Evolutionary conservation across 2,797 vertebrate genomes (phyloP), one percentile per base, ranked within the genome.

Genomic region (Sylvia borin): DNA sequence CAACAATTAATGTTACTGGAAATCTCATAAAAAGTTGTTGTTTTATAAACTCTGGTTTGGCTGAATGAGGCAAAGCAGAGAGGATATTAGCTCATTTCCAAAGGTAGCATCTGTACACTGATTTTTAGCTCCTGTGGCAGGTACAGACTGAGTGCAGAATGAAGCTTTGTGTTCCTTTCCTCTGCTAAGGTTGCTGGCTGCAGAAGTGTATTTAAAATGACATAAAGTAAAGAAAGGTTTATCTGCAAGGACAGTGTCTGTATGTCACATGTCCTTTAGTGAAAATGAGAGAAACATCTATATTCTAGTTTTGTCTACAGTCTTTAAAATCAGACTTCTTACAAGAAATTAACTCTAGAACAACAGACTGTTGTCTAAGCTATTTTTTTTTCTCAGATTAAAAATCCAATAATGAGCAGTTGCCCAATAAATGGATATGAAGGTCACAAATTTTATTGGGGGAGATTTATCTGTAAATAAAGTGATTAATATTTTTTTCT

Each of bases 1-100:
- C 97, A 97, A 95, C 96, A 97, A 97, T 97, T 97, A 96, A 96
- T 97, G 96, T 98, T 98, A 98, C 97, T 98, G 97, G 96, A 98
- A 98, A 93, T 97, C 96, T 92, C 95, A 97, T 93, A 76, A 95
- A 84, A 74, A 92, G 60, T 47, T 93, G 95, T 91, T 96, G 93
- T 97, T 97, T 97, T 97, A 97, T 97, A 96, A 97, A 95, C 94
- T 93, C 21, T 58, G 79, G 54, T 97, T 91, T 95, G 92, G 81
- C 91, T 86, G 83, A 93, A 85, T 55, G n/a, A 80, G 87, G 75
- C 29, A 5, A 92, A 85, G 85, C n/a, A 71, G 67, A 86, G 82
- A 67, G 81, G 51, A 51, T 70, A 62, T 75, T 55, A 81, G 51
- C 38, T 95, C 73, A 61, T 75, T 68, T 47, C 88, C 78, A 72